Evolutionary conservation across 64 coral and sea anemone genomes (phyloP).

Genomic region (Porites lutea): DNA sequence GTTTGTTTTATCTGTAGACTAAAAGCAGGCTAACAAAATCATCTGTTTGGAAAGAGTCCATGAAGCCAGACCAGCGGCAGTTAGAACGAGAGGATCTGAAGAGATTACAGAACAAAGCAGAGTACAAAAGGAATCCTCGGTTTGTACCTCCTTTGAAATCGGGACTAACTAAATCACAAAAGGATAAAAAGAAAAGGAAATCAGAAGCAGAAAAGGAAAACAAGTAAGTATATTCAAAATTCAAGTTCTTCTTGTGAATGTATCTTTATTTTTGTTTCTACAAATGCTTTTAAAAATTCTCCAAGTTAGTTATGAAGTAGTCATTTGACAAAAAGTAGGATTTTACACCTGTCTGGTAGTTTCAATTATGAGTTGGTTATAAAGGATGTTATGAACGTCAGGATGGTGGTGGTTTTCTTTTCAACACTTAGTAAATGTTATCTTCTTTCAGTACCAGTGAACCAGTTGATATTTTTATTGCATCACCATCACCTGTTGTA

Average conservation of each 20-base stretch:
- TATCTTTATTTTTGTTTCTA: background rate
- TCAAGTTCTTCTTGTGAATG: background rate
- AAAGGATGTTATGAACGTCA: too few relatives aligned
- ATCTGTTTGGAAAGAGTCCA: constrained; percentile 86
- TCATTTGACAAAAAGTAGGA: too few relatives aligned
- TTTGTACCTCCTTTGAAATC: constrained; percentile 90
- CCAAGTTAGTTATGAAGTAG: too few relatives aligned
- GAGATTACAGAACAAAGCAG: constrained; percentile 88
- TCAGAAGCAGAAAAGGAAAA: constrained; percentile 29
- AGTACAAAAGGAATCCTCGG: constrained; percentile 94
- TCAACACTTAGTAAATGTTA: background rate
- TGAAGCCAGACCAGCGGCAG: constrained; percentile 89
- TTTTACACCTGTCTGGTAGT: too few relatives aligned
- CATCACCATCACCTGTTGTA: constrained; percentile 71
- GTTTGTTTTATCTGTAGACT: constrained; percentile 27
- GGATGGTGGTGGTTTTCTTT: too few relatives aligned
- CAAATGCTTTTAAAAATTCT: too few relatives aligned
- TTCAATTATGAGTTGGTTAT: too few relatives aligned
- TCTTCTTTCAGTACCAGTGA: constrained; percentile 42
- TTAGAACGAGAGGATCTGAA: constrained; percentile 80
- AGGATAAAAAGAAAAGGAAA: constrained; percentile 58
- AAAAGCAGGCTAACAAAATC: constrained; percentile 56
- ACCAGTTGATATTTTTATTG: constrained; percentile 75
- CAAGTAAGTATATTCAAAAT: background rate
- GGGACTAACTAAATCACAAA: constrained; percentile 67